Conservation (phyloP, 2,797 vertebrate genomes). For the Ctenopoma multispine region DNA sequence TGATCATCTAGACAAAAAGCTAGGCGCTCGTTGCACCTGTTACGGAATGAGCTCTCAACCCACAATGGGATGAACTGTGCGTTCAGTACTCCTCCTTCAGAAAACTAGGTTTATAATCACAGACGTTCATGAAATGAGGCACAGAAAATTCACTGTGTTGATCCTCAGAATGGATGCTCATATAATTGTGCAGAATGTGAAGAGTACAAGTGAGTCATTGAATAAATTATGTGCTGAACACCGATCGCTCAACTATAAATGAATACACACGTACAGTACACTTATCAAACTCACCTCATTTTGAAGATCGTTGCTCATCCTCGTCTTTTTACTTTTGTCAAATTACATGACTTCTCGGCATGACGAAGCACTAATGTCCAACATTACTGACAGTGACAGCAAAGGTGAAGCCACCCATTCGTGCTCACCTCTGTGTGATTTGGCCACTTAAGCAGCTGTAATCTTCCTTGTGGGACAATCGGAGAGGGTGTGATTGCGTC, state of each 20-base stretch:
- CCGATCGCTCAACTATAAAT: conserved; percentile 49
- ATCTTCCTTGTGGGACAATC: conserved; percentile 19
- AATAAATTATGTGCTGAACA: conserved; percentile 61
- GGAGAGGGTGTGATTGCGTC: conserved; percentile 19
- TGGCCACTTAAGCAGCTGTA: conserved; percentile 54
- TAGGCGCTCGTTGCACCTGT: conserved; percentile 31
- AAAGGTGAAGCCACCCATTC: conserved; percentile 35
- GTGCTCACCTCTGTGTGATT: conserved; percentile 48
- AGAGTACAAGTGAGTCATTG: conserved; percentile 64
- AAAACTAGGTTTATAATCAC: conserved; percentile 39
- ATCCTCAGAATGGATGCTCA: conserved; percentile 36
- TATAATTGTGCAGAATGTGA: conserved; percentile 48
- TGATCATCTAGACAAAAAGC: conserved; percentile 12
- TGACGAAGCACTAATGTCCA: conserved; percentile 54
- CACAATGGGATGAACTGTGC: conserved; percentile 10
- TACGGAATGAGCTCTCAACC: conserved; percentile 39
- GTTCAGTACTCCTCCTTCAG: conserved; percentile 17
- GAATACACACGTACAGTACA: conserved; percentile 32
- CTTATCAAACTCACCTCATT: conserved; percentile 48
- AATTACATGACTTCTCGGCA: conserved; percentile 51
- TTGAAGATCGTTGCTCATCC: conserved; percentile 42
- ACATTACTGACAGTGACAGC: conserved; percentile 25
- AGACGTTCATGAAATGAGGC: conserved; percentile 45
- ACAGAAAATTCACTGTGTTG: conserved; percentile 32
- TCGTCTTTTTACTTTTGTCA: conserved; percentile 32